phyloP scores from a whole-genome alignment of 2,113 vertebrate species.

The Aegypius monachus region DNA sequence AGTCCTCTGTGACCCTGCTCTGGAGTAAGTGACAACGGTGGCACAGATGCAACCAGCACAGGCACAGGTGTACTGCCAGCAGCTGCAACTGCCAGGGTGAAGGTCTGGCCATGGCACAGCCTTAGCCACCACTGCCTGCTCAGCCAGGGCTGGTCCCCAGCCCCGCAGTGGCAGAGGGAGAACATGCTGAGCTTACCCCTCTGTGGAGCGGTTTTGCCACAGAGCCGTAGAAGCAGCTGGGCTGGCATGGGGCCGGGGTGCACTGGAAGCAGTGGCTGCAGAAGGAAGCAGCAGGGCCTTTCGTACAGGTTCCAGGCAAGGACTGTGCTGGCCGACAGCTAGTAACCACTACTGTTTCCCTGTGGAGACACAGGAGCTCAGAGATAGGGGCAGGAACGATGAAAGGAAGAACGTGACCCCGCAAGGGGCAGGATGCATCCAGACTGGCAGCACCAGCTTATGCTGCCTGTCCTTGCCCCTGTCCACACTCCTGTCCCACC shows the following conservation, averaged over 20 bases:
- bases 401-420: neutral
- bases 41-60: neutral
- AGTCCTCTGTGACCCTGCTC: neutral
- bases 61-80: rapidly evolving
- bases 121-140: neutral
- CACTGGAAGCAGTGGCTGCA: neutral
- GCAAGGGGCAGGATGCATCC: neutral
- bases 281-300: neutral
- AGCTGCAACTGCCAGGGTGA: neutral
- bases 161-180: neutral
- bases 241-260: neutral
- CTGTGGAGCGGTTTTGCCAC: rapidly evolving
- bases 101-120: neutral
- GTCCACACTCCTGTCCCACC: neutral
- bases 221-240: rapidly evolving
- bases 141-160: neutral
- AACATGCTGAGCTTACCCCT: neutral
- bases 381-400: neutral
- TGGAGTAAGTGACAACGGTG: neutral
- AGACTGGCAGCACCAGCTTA: neutral
- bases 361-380: neutral
- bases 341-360: neutral
- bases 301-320: neutral
- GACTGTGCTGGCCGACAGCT: rapidly evolving
- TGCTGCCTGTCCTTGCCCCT: neutral